Evolutionary conservation across 2,888 invertebrate species (phyloP), one percentile per base, ranked within the genome.

Genomic region (Pocota personata): DNA sequence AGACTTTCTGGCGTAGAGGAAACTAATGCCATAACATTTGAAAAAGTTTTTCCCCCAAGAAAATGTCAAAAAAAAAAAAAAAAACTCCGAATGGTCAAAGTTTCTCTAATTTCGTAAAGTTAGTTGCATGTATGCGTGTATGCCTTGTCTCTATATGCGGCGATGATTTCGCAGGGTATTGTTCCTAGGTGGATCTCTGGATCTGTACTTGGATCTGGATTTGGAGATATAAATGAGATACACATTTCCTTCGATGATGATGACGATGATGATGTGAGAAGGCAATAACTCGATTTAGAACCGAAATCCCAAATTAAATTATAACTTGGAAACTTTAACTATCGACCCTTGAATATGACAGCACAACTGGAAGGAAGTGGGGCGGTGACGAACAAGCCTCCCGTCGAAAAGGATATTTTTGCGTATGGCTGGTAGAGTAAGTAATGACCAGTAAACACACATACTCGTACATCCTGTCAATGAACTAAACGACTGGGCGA

Each of bases 1-100:
- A 52, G 80, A 80, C 67, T 76, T 82, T 80, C 30, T 48, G 62
- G 19, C 60, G 40, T 77, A 82, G 37, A 80, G 60, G 16, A 82
- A 86, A 86, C 86, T 80, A 82, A 67, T 80, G 80, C 60, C 80
- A 82, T 80, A 86, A 86, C 80, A 82, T 86, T 82, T 86, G 80
- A 72, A 67, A 76, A 79, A 86, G 21, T 75, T 84, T 84, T 71
- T 10, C n/a, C 21, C 55, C 35, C 60, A 67, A 60, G 32, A 67
- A 50, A 80, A 73, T 66, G 66, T 50, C 48, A 71, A 71, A 73
- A 40, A 73, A 48, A 37, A 43, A 24, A 19, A 64, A 60, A 50
- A 55, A 69, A 46, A 62, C 52, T 72, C 43, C 21, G 60, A 86
- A 86, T 77, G 80, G 80, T 80, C 76, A 86, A 86, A 86, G 80